phyloP scores from a whole-genome alignment of 2,113 vertebrate species.

The Cyanistes caeruleus region DNA sequence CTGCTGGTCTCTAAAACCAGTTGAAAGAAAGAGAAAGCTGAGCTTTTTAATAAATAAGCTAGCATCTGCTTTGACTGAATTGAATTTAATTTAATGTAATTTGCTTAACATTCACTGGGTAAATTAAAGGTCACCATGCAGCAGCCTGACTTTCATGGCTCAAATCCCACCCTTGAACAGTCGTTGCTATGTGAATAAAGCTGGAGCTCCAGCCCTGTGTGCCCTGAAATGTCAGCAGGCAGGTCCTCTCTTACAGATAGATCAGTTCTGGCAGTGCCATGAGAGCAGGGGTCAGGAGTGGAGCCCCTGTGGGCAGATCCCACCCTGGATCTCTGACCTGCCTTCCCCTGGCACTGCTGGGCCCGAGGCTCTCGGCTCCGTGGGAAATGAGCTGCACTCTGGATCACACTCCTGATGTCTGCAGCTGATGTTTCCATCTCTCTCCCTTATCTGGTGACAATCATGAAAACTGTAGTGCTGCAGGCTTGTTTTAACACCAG shows the following conservation, averaged over 20 bases:
- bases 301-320: background rate
- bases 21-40: slow-evolving; percentile 19
- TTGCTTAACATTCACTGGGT: slow-evolving; percentile 41
- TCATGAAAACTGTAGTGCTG: background rate
- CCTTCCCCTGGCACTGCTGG: background rate
- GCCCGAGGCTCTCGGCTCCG: fast-evolving
- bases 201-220: background rate
- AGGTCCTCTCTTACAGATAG: background rate
- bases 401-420: background rate
- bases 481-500: background rate
- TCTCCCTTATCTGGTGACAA: background rate
- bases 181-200: background rate
- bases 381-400: background rate
- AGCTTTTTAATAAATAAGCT: slow-evolving; percentile 59
- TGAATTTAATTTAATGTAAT: slow-evolving; percentile 59
- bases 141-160: slow-evolving; percentile 25
- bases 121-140: slow-evolving; percentile 32
- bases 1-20: background rate
- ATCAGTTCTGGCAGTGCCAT: background rate
- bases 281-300: background rate
- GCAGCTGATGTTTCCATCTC: background rate
- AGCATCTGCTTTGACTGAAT: slow-evolving; percentile 39
- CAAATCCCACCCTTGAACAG: background rate
- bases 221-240: background rate
- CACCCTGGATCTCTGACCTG: background rate